phyloP scores from a whole-genome alignment of 2,113 vertebrate species.

The Pampusana beccarii region DNA sequence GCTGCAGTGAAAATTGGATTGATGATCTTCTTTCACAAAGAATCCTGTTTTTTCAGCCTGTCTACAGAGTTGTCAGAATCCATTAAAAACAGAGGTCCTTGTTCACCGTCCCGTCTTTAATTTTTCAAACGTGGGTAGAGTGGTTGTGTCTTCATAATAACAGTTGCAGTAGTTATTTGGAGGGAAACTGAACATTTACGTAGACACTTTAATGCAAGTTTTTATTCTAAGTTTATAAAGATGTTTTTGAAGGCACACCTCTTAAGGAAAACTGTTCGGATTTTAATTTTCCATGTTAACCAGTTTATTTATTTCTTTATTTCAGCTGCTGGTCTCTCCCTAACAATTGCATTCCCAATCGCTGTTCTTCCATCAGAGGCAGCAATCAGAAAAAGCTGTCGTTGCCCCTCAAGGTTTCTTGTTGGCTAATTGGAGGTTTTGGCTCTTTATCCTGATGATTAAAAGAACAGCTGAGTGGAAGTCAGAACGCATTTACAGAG shows the following conservation, averaged over 20 bases:
- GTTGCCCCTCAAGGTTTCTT: constrained; percentile 15
- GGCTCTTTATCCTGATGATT: constrained; percentile 55
- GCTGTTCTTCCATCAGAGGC: background rate
- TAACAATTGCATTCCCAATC: background rate
- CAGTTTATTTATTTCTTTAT: background rate
- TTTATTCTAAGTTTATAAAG: background rate
- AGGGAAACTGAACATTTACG: background rate
- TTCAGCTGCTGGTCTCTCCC: background rate
- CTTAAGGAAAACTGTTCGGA: background rate
- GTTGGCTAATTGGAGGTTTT: background rate
- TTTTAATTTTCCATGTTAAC: background rate
- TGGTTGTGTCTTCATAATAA: background rate
- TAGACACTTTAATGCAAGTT: background rate
- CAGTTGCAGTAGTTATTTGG: background rate
- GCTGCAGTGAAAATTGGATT: background rate
- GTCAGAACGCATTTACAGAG: background rate
- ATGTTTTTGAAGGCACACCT: background rate
- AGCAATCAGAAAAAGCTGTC: constrained; percentile 23
- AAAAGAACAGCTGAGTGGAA: constrained; percentile 48
- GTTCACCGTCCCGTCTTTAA: background rate
- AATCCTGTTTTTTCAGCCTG: background rate
- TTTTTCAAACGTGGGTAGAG: background rate
- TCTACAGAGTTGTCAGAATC: background rate
- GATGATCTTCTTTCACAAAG: background rate
- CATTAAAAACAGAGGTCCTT: background rate